Percentiles rank a stretch among this genome's conserved stretches.
phyloP scores from a whole-genome alignment of 2,888 invertebrate species.

The Adineta ricciae region DNA sequence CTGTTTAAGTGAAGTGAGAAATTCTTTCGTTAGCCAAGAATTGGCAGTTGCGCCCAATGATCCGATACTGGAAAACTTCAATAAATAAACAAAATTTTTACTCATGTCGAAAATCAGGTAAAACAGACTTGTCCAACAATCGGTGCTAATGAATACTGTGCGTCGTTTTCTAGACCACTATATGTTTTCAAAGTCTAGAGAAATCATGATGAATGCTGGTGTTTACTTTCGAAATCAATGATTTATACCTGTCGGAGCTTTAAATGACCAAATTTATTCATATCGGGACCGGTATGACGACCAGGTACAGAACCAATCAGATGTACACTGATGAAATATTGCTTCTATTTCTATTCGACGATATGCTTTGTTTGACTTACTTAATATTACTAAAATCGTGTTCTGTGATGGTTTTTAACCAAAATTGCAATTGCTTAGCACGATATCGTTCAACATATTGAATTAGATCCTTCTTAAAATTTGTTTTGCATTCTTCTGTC shows the following conservation, averaged over 20 bases:
- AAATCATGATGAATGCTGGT: neutral
- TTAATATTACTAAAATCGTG: constrained; percentile 73
- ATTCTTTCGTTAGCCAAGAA: constrained; percentile 68
- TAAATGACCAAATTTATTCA: constrained; percentile 58
- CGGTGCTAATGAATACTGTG: neutral
- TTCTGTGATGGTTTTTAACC: constrained; percentile 63
- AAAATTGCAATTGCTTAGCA: constrained; percentile 56
- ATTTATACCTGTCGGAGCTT: constrained; percentile 53
- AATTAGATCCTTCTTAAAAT: constrained; percentile 68
- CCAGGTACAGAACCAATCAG: constrained; percentile 77
- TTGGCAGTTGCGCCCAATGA: constrained; percentile 61
- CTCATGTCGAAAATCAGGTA: neutral
- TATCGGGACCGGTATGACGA: constrained; percentile 58
- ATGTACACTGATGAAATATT: constrained; percentile 66
- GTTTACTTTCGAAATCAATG: neutral
- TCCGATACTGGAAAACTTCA: constrained; percentile 83
- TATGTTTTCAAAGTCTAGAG: constrained; percentile 3
- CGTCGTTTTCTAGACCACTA: neutral
- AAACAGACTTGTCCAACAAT: neutral
- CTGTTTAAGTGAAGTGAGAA: constrained; percentile 56
- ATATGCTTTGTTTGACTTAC: constrained; percentile 53
- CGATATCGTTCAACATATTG: constrained; percentile 68
- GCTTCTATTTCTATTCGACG: neutral
- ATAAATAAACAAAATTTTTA: constrained; percentile 53
- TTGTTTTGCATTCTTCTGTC: constrained; percentile 68